Base-by-base conservation (phyloP, 2,888 invertebrate species). In the Metellina segmentata region DNA sequence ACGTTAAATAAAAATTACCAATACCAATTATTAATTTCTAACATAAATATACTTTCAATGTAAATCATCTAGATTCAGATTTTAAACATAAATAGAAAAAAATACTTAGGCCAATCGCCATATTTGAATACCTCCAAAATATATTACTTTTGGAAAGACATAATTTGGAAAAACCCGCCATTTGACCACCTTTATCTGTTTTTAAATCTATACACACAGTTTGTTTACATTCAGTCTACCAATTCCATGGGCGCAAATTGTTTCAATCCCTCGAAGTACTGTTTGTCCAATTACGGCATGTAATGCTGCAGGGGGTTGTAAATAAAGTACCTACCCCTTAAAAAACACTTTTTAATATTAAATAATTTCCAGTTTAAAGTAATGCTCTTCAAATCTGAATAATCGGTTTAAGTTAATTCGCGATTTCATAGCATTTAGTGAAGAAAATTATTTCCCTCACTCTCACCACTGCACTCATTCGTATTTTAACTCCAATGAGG, bases 201-300 rank as follows among this genome's bases (percentile, higher is more conserved):
- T 9, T 78, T 69, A n/a, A 70, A 13, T 52, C 16, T 74, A 13
- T 13, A 61, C 20, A 49, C 52, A 83, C 13, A 74, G 19, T 19
- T 70, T 34, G 20, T 16, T 81, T 78, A 11, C 71, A 97, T 97
- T 98, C 97, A 98, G 97, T 98, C 98, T 95, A 97, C 96, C 96
- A 98, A 96, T 95, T 98, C 98, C 93, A 98, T 97, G 93, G 97
- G 97, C 94, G 99, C 98, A 96, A 99, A 99, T 95, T 98, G 97
- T 96, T 98, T 98, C 95, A 99, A 97, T 95, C 99, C 97, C 95
- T 99, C 99, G 95, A 99, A 96, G 95, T 99, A 99, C 95, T 98
- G 98, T 94, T 98, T 97, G 96, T 98, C 99, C 93, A 99, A 96
- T 95, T 99, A 99, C 89, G n/a, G n/a, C n/a, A n/a, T n/a, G n/a